phyloP scores from a whole-genome alignment of 2,888 invertebrate genomes.

The Hanleya hanleyi region DNA sequence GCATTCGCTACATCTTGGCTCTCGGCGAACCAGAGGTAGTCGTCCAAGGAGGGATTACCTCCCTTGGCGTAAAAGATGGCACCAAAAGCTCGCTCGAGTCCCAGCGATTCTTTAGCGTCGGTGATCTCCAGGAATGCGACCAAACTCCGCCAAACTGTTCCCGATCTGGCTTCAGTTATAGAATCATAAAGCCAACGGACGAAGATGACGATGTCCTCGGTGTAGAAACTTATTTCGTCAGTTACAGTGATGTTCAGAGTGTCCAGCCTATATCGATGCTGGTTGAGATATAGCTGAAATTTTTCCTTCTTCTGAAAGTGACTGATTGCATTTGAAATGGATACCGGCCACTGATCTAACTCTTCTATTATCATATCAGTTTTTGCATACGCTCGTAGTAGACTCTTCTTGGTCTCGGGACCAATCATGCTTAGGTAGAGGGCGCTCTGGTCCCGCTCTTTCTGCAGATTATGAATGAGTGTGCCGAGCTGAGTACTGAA shows the following conservation, averaged over 20 bases:
- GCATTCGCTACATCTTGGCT: conserved; percentile 60
- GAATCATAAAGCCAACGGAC: conserved; percentile 63
- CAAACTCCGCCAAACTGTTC: conserved; percentile 58
- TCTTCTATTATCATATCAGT: conserved; percentile 54
- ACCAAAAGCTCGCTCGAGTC: conserved; percentile 60
- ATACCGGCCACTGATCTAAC: conserved; percentile 52
- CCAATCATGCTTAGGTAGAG: conserved; percentile 56
- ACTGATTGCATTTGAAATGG: conserved; percentile 28
- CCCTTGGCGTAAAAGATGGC: conserved; percentile 59
- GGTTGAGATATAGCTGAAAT: conserved; percentile 49
- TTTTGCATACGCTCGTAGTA: conserved; percentile 52
- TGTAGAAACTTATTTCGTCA: conserved; percentile 61
- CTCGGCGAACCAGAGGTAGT: conserved; percentile 57
- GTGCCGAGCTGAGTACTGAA: conserved; percentile 49
- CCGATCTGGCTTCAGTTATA: conserved; percentile 71
- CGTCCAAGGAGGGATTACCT: conserved; percentile 51
- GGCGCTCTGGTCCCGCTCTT: conserved; percentile 62
- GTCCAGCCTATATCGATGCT: conserved; percentile 58
- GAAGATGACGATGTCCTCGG: conserved; percentile 57
- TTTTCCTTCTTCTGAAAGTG: conserved; percentile 52
- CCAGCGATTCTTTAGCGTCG: conserved; percentile 56
- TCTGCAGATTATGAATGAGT: conserved; percentile 52
- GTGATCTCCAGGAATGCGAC: conserved; percentile 64
- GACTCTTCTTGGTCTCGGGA: conserved; percentile 54
- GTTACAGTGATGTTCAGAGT: conserved; percentile 47